Base-by-base conservation (phyloP, 2,888 invertebrate genomes). In the Rhabditoides inermis region DNA sequence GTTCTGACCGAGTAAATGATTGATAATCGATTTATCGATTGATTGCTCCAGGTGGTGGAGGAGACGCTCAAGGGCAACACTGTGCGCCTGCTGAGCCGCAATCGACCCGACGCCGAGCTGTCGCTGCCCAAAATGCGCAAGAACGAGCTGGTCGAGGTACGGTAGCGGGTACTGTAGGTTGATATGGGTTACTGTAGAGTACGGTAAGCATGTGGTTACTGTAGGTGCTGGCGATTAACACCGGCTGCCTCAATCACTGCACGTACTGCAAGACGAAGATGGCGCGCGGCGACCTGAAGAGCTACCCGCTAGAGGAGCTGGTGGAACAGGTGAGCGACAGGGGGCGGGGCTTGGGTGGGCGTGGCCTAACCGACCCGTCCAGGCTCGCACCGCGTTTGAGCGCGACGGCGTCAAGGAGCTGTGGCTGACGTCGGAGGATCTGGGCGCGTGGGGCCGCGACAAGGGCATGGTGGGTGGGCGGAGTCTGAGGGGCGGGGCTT, bases 351-450 rank as follows among this genome's bases (percentile, higher is more conserved):
- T n/a, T n/a, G n/a, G n/a, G n/a, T n/a, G n/a, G n/a, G n/a, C n/a
- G n/a, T n/a, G n/a, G n/a, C n/a, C n/a, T n/a, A n/a, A n/a, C n/a
- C n/a, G n/a, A n/a, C n/a, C 52, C 7, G 41, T 52, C 20, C 53
- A 63, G 53, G 71, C 70, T 12, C 52, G 50, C 35, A 52, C 40
- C 30, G 65, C 72, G 1, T 71, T 72, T 42, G 61, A 60, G 18
- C 60, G 61, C 4, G 94, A 95, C 78, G 92, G 92, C 0, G 92
- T 92, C 3, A 86, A 86, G 49, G 95, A 98, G 79, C 84, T 98
- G 15, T 98, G 95, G 95, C 79, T 98, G 22, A 98, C 95, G 0
- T 91, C 91, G 2, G 95, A 98, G 78, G 95, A 98, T 77, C 90
- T 92, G 0, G 95, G 94, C 75, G 90, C 95, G 0, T 98, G 94